Evolutionary conservation across 2,113 vertebrate genomes (phyloP).

Genomic region (Eclectus roratus): DNA sequence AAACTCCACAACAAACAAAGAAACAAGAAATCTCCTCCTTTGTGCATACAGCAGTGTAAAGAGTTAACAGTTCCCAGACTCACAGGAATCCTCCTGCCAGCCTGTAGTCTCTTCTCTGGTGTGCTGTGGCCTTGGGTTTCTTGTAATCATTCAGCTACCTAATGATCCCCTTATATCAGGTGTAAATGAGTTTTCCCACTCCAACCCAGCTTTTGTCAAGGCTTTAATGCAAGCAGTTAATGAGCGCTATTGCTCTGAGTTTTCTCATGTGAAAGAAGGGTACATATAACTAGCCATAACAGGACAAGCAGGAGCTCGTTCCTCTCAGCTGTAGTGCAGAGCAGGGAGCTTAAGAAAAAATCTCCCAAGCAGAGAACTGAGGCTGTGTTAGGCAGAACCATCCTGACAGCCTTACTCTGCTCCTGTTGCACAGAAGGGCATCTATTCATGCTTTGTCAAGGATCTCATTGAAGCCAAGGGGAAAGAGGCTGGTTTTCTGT

Average conservation of each 20-base stretch:
- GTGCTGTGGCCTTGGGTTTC: neutral
- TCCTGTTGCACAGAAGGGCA: neutral
- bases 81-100: neutral
- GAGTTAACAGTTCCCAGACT: neutral
- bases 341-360: slow-evolving; percentile 37
- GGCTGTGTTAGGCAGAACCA: slow-evolving; percentile 16
- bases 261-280: slow-evolving; percentile 42
- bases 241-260: slow-evolving; percentile 48
- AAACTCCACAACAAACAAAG: neutral
- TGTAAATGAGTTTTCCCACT: slow-evolving; percentile 75
- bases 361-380: slow-evolving; percentile 7
- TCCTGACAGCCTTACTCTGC: slow-evolving; percentile 37
- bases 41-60: neutral
- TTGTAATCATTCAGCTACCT: slow-evolving; percentile 57
- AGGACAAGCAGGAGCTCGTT: slow-evolving; percentile 31
- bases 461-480: neutral
- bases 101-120: neutral
- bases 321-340: slow-evolving; percentile 13
- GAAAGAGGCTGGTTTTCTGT: neutral
- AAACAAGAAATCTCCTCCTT: neutral
- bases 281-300: slow-evolving; percentile 1
- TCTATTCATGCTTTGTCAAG: slow-evolving; percentile 1
- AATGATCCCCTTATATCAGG: slow-evolving; percentile 67
- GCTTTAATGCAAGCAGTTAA: slow-evolving; percentile 66
- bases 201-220: slow-evolving; percentile 58